Evolutionary conservation across 2,113 vertebrate genomes (phyloP).

Genomic region (Holacanthus passer): DNA sequence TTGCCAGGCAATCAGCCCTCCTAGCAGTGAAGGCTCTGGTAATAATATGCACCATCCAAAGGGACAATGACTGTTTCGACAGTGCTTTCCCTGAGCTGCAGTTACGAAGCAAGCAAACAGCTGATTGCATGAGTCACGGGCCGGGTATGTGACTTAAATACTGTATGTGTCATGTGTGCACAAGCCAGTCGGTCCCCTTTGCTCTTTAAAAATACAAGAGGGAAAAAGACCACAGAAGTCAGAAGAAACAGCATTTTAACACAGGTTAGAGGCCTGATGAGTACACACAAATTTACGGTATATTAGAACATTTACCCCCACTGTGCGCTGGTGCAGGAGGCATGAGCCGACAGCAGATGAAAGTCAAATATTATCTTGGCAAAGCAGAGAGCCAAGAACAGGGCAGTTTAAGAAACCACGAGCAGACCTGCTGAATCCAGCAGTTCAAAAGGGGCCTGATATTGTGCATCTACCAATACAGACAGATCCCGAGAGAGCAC

Average conservation of each 20-base stretch:
- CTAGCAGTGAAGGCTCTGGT: constrained; percentile 31
- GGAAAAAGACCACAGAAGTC: constrained; percentile 16
- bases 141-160: constrained; percentile 23
- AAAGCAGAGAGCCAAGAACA: constrained; percentile 49
- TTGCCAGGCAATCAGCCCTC: constrained; percentile 62
- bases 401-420: constrained; percentile 34
- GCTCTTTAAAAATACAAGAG: constrained; percentile 29
- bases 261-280: constrained; percentile 36
- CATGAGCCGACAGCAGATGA: constrained; percentile 43
- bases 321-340: constrained; percentile 28
- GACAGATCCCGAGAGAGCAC: constrained; percentile 20
- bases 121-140: constrained; percentile 51
- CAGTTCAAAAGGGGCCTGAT: constrained; percentile 22
- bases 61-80: constrained; percentile 59
- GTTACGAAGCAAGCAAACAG: constrained; percentile 61
- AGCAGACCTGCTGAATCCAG: constrained; percentile 24
- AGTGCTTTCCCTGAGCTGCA: constrained; percentile 42
- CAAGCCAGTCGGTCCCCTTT: constrained; percentile 2
- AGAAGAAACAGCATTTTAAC: constrained; percentile 31
- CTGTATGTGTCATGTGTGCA: constrained; percentile 34
- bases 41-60: constrained; percentile 57
- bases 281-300: constrained; percentile 41
- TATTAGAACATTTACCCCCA: constrained; percentile 23
- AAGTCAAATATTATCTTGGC: constrained; percentile 63
- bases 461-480: constrained; percentile 41